phyloP scores from a whole-genome alignment of 2,113 vertebrate species.

The Girardinichthys multiradiatus region DNA sequence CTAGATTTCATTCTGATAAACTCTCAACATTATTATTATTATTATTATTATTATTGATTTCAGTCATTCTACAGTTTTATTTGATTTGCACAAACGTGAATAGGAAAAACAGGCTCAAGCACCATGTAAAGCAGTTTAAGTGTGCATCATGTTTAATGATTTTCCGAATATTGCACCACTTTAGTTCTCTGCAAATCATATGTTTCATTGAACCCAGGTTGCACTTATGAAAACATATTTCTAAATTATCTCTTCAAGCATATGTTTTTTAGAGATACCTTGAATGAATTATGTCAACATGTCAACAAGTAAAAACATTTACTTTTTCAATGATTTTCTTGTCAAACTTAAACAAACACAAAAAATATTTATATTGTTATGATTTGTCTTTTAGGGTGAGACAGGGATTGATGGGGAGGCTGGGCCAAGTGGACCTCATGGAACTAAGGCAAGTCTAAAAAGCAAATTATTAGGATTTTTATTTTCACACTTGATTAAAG shows the following conservation, averaged over 20 bases:
- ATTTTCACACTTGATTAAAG: constrained; percentile 25
- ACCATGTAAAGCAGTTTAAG: not conserved
- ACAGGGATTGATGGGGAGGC: constrained; percentile 89
- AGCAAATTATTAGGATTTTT: not conserved
- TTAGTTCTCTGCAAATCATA: not conserved
- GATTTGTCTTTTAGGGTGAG: constrained; percentile 83
- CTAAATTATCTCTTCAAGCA: not conserved
- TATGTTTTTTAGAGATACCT: not conserved
- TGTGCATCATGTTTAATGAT: not conserved
- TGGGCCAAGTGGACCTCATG: constrained; percentile 85
- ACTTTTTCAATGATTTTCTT: not conserved
- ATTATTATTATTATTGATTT: too few species aligned
- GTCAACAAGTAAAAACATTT: not conserved
- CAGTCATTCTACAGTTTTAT: too few species aligned
- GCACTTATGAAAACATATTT: not conserved
- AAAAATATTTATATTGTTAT: not conserved
- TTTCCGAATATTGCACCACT: not conserved
- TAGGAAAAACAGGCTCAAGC: not conserved
- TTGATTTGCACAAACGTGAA: not conserved
- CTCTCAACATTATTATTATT: not conserved
- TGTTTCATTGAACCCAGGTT: not conserved
- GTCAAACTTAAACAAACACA: too few species aligned
- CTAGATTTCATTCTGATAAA: not conserved
- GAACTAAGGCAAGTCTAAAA: constrained; percentile 84
- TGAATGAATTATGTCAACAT: not conserved